Evolutionary conservation across 2,888 invertebrate species (phyloP), one percentile per base, ranked within the genome.

Genomic region (Tetragonisca angustula): DNA sequence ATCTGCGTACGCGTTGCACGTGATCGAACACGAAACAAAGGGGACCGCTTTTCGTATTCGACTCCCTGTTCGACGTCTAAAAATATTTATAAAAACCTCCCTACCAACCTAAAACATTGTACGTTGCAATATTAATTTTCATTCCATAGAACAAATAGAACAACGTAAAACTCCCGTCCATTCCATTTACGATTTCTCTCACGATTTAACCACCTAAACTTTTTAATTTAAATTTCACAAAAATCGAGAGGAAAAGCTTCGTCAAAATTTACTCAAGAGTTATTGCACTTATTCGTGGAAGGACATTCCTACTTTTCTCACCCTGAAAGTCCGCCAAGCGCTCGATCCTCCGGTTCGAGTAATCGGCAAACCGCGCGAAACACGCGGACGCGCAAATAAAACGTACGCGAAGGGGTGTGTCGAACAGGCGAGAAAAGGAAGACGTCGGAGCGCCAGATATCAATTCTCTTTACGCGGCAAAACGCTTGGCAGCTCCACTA

Each of bases 401-500:
- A 73, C 24, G 13, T 21, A 9, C 24, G 13, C n/a, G 52, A 68
- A 50, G 17, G 64, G 54, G 71, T 49, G 50, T 56, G 75, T 27
- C 75, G 13, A 75, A 81, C 59, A 64, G 67, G 32, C 67, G 56
- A 43, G 85, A 52, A 64, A 64, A 70, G 59, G 59, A 62, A 76
- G 24, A 56, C 70, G 64, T 62, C 76, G 61, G 79, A 82, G 85
- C 85, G 87, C 67, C 89, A 92, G 93, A 93, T 93, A 93, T 94
- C 93, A 93, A 93, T 93, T 93, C 91, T 90, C 90, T 85, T 90
- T 85, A 81, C 89, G 87, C 89, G 86, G 85, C 89, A 84, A 85
- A 88, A 83, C 82, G 87, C 78, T 43, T 91, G 93, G 91, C 92
- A 91, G 90, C 89, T 93, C 93, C 93, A 91, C 93, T 94, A 94